Percentiles rank a stretch among this genome's conserved stretches.
phyloP scores from a whole-genome alignment of 1,140 invertebrate genomes.

The Samia ricini region DNA sequence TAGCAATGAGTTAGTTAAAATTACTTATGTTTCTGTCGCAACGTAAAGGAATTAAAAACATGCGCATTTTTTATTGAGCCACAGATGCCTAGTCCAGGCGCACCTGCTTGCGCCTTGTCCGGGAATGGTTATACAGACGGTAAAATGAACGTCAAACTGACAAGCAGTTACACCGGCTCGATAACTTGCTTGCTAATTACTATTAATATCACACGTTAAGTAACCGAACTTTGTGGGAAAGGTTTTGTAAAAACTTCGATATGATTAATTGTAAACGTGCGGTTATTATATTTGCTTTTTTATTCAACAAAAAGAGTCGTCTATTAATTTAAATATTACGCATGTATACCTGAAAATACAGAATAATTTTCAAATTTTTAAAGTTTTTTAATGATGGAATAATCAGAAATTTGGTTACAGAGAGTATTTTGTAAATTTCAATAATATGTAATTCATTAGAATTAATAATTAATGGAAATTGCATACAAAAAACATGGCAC shows the following conservation, averaged over 20 bases:
- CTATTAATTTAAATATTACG: background rate
- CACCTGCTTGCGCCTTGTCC: background rate
- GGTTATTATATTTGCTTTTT: background rate
- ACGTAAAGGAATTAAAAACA: background rate
- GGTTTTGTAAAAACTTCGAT: background rate
- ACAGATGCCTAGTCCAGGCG: background rate
- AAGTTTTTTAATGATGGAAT: too few relatives aligned
- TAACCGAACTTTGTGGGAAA: conserved; percentile 3
- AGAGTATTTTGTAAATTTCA: too few relatives aligned
- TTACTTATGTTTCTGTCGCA: background rate
- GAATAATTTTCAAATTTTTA: too few relatives aligned
- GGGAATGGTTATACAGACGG: background rate
- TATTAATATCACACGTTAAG: conserved; percentile 13
- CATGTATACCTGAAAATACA: too few relatives aligned
- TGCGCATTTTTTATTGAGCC: background rate
- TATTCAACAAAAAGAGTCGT: background rate
- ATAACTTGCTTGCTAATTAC: conserved; percentile 6
- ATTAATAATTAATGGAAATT: too few relatives aligned
- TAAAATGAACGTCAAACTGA: background rate
- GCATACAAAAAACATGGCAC: too few relatives aligned
- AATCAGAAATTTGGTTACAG: too few relatives aligned
- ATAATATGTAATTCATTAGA: too few relatives aligned
- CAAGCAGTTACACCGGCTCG: conserved; percentile 7
- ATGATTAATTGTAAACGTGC: background rate
- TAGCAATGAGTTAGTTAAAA: too few relatives aligned